A percentile compares a stretch with the other conserved stretches of the same genome.
Conservation (phyloP, 2,113 vertebrate genomes). For the Baryphthengus martii region DNA sequence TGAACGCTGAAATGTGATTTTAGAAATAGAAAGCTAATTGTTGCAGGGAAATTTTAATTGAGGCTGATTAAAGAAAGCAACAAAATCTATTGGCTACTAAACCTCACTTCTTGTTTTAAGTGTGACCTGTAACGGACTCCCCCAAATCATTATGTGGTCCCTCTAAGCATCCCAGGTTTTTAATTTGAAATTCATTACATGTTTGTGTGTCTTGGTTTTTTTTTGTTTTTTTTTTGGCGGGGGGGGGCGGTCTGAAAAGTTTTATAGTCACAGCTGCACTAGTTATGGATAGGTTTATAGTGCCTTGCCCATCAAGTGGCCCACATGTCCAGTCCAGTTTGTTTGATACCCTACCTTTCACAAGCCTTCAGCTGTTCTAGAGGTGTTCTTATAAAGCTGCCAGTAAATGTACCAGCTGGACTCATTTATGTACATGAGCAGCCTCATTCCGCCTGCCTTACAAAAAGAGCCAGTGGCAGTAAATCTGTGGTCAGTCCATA, state of each 20-base stretch:
- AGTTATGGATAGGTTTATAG: conserved; percentile 79
- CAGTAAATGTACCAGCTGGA: conserved; percentile 83
- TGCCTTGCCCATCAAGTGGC: conserved; percentile 68
- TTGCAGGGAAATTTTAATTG: conserved; percentile 59
- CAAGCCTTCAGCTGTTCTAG: conserved; percentile 73
- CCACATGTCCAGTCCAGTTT: conserved; percentile 78
- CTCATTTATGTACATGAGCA: conserved; percentile 77
- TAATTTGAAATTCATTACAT: conserved; percentile 72
- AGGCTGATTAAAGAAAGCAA: conserved; percentile 65
- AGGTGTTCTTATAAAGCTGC: conserved; percentile 80
- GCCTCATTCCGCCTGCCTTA: conserved; percentile 70
- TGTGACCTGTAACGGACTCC: conserved; percentile 24
- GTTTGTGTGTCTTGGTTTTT: conserved; percentile 74
- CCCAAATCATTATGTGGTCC: not conserved
- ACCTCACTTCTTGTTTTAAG: conserved; percentile 64
- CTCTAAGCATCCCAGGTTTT: conserved; percentile 45
- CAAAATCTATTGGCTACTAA: conserved; percentile 55
- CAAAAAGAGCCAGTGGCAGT: conserved; percentile 73
- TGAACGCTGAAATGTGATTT: conserved; percentile 37
- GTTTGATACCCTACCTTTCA: conserved; percentile 79
- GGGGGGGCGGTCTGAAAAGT: conserved; percentile 57
- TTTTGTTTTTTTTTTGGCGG: too few relatives aligned
- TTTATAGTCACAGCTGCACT: conserved; percentile 85
- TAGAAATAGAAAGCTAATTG: conserved; percentile 63
- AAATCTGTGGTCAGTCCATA: conserved; percentile 80